Evolutionary conservation across 2,113 vertebrate species (phyloP).

Genomic region (Mystacornis crossleyi): DNA sequence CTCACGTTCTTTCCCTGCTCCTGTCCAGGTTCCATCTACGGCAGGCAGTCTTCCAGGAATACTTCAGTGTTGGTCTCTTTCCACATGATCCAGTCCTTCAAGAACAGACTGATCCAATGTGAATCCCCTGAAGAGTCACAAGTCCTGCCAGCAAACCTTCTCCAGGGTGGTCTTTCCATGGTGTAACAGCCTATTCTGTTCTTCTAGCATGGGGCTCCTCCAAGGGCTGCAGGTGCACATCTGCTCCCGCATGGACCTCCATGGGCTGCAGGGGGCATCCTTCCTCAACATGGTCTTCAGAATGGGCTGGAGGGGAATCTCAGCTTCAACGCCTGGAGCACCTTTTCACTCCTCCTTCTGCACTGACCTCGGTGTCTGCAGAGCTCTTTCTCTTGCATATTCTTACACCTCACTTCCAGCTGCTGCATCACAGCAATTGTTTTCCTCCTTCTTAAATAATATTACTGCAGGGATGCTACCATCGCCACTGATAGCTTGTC

Average conservation of each 20-base stretch:
- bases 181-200: too few species aligned
- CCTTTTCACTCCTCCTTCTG: rapidly evolving
- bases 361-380: not conserved
- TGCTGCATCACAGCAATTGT: not conserved
- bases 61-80: rapidly evolving
- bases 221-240: rapidly evolving
- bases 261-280: rapidly evolving
- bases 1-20: not conserved
- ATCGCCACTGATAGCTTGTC: rapidly evolving
- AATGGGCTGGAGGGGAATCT: not conserved
- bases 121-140: rapidly evolving
- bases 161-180: rapidly evolving
- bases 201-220: rapidly evolving
- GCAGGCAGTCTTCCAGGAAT: not conserved
- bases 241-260: rapidly evolving
- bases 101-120: not conserved
- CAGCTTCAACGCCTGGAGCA: rapidly evolving
- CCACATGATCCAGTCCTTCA: not conserved
- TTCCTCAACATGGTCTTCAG: not conserved
- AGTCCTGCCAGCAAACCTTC: not conserved
- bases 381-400: not conserved
- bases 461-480: rapidly evolving
- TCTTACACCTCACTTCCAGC: not conserved
- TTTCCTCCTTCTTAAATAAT: not conserved
- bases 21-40: rapidly evolving